These are phyloP conservation scores for Sterna hirundo DNA, from an alignment of 2,113 vertebrate species.

Conservation along the genomic window DNA sequence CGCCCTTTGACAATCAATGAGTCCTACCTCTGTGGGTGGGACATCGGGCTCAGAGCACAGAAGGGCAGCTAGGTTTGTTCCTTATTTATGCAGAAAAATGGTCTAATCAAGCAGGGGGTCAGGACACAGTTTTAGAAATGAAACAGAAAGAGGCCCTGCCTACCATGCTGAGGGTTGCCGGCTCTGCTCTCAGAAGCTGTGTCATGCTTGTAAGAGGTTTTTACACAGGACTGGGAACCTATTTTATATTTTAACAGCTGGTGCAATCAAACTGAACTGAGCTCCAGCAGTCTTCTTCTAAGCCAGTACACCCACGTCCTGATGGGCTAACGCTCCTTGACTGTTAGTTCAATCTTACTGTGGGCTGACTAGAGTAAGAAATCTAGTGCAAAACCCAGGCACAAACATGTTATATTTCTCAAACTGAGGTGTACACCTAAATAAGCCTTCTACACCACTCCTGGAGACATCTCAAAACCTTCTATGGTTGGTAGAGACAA, in stretches of 20 bases:
- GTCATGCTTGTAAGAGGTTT: not conserved
- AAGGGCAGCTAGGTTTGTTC: not conserved
- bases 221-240: not conserved
- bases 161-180: not conserved
- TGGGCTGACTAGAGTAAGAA: not conserved
- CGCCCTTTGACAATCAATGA: not conserved
- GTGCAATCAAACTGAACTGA: not conserved
- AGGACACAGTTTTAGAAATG: not conserved
- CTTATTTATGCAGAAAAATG: not conserved
- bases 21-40: not conserved
- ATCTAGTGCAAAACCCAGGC: not conserved
- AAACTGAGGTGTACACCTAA: not conserved
- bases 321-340: not conserved
- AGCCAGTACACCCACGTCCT: not conserved
- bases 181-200: not conserved
- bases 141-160: not conserved
- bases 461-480: not conserved
- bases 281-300: not conserved
- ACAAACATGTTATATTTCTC: not conserved
- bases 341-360: not conserved
- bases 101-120: not conserved
- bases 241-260: not conserved
- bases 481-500: not conserved
- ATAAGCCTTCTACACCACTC: not conserved
- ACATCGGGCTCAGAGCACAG: rapidly evolving